phyloP scores from a whole-genome alignment of 2,113 vertebrate genomes.

The Odontophorus gujanensis region DNA sequence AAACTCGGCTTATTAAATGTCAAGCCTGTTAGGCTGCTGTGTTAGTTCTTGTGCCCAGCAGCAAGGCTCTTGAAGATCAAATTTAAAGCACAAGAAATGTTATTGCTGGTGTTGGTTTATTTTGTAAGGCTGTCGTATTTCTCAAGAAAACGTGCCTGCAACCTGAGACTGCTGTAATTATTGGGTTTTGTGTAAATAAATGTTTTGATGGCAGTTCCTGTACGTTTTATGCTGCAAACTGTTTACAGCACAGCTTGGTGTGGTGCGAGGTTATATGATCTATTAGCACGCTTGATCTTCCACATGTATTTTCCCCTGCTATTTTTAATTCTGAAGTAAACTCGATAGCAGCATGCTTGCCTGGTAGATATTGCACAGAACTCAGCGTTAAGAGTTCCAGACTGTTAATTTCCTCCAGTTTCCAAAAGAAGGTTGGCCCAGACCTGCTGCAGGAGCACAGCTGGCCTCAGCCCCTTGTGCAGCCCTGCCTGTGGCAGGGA shows the following conservation, averaged over 20 bases:
- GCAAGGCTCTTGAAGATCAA: background rate
- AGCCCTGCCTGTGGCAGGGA: too few relatives aligned
- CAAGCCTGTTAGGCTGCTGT: background rate
- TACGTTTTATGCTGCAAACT: background rate
- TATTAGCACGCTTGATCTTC: background rate
- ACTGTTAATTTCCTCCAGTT: background rate
- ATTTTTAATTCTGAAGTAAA: slow-evolving; percentile 51
- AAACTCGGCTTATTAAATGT: slow-evolving; percentile 57
- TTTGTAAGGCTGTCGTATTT: background rate
- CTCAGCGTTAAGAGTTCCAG: background rate
- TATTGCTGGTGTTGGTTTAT: rapidly evolving
- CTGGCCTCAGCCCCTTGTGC: background rate
- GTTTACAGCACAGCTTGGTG: background rate
- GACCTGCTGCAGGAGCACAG: background rate
- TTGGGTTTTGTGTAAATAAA: background rate
- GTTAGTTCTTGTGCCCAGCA: background rate
- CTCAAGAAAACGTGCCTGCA: slow-evolving; percentile 21
- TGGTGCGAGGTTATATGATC: slow-evolving; percentile 46
- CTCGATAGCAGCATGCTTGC: background rate
- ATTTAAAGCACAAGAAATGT: slow-evolving; percentile 17
- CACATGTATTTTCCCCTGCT: slow-evolving; percentile 40
- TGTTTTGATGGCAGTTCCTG: background rate
- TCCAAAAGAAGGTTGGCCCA: background rate
- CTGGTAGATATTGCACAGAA: background rate
- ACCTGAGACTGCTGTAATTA: background rate